Evolutionary conservation across 1,140 invertebrate genomes (phyloP), one percentile per base, ranked within the genome.

Genomic region (Zaprionus tsacasi): DNA sequence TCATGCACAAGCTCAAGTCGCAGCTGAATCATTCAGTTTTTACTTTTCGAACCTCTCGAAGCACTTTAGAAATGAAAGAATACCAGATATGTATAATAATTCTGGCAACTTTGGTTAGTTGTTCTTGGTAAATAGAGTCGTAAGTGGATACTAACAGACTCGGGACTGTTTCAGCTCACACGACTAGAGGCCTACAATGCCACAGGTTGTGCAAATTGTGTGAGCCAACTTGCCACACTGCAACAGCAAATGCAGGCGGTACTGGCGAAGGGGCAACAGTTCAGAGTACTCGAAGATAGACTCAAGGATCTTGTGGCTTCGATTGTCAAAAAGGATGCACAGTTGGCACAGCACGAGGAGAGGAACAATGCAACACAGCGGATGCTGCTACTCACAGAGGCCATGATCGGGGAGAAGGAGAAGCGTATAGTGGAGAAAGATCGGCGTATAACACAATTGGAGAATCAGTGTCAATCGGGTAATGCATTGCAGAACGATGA

Each of bases 361-460:
- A 11, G 45, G 12, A 50, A 50, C 45, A 50, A 50, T 12, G 15
- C 17, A 12, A 25, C 17, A 25, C 45, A 50, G 45, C 15, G 45
- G 2, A 48, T 48, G 17, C 15, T 48, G 15, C 15, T 21, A 10
- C 45, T 48, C 8, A 48, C 17, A 13, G 45, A 48, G 15, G 45
- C 17, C 8, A 21, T 48, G 17, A 11, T 48, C 8, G 45, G 17
- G 45, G 45, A 48, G 15, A 50, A 50, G 10, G 45, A 50, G 8
- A 50, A 50, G 11, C 17, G 45, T 12, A 17, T 50, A 11, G 45
- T 25, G 1, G 45, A 50, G 11, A 50, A 50, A 12, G 17, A 50
- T 50, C 21, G 5, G 45, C 45, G 45, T 17, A 50, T 50, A 50
- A 12, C 45, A 50, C 45, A 50, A 12, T 50, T 50, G 17, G 45